Base-by-base conservation (phyloP, 2,113 vertebrate genomes). In the Toxostoma redivivum region DNA sequence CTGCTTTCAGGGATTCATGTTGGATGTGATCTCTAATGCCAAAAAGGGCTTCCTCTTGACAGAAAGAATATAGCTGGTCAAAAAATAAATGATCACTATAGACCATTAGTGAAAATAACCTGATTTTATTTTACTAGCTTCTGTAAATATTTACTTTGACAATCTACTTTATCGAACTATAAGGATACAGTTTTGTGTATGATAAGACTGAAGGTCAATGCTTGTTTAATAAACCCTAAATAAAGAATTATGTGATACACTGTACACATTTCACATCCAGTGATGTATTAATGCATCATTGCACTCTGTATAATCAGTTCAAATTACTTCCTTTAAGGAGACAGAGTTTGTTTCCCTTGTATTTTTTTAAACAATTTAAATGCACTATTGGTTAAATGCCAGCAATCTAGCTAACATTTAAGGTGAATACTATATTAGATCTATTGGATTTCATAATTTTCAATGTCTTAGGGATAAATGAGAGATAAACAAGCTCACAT, bases 81-180 rank as follows among this genome's bases (percentile, higher is more conserved):
- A 91, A 82, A 94, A 91, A 88, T 81, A 94, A 95, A 95, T 81
- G 50, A 92, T 94, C n/a, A 3, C 78, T 91, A 10, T 38, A 81
- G 83, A 92, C 92, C 91, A 95, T 96, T 94, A 97, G 81, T 87
- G 81, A 92, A 96, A 81, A 92, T 78, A 95, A 89, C 77, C 38
- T 95, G 77, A 94, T 96, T 94, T 95, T 94, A 87, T 94, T 91
- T 94, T 96, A 89, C 88, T 92, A 67, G 64, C 86, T 87, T 71
- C 44, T 76, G 60, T 91, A 97, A 95, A 95, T 93, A 96, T 94
- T 94, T 97, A 96, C 90, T 94, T 67, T 97, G 90, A 95, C 94
- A 94, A 87, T 37, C n/a, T 3, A 5, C 53, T 96, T 91, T 95
- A 91, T 91, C 2, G 14, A 95, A 87, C 86, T 92, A 81, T 60